Conservation (phyloP, 2,797 vertebrate genomes). For the Carduelis carduelis region DNA sequence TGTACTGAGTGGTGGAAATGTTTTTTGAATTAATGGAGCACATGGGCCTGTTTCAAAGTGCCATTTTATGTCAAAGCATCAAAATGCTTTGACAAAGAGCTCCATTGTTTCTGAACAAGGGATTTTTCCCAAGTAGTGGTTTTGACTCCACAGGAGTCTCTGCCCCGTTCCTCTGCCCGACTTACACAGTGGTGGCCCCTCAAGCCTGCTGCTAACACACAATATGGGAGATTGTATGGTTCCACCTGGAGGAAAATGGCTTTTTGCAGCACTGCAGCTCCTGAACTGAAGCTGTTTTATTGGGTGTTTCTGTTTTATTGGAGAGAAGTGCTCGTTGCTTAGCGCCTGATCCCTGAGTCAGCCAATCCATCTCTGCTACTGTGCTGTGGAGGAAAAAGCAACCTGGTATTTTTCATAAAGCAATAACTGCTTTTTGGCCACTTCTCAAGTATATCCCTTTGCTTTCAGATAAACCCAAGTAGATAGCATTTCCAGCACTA, state of each 20-base stretch:
- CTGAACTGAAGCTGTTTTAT: not conserved
- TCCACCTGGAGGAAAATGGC: not conserved
- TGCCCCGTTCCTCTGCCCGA: not conserved
- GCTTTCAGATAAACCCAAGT: not conserved
- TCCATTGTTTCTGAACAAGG: not conserved
- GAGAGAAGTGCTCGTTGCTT: constrained; percentile 24
- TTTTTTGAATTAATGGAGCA: not conserved
- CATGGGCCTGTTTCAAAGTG: not conserved
- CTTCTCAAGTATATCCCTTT: not conserved
- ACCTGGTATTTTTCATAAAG: not conserved
- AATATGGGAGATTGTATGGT: not conserved
- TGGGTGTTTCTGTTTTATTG: not conserved
- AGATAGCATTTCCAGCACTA: not conserved
- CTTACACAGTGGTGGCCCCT: not conserved
- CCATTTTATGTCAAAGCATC: not conserved
- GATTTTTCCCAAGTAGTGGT: not conserved
- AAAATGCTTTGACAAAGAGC: not conserved
- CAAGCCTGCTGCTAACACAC: not conserved
- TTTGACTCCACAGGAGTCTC: not conserved
- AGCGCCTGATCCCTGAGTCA: constrained; percentile 1
- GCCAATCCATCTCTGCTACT: not conserved
- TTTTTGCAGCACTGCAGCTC: not conserved
- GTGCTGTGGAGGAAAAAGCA: not conserved
- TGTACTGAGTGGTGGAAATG: not conserved
- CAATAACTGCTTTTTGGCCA: not conserved